Conservation (phyloP, 2,888 invertebrate genomes). For the Gandaritis pyraliata region DNA sequence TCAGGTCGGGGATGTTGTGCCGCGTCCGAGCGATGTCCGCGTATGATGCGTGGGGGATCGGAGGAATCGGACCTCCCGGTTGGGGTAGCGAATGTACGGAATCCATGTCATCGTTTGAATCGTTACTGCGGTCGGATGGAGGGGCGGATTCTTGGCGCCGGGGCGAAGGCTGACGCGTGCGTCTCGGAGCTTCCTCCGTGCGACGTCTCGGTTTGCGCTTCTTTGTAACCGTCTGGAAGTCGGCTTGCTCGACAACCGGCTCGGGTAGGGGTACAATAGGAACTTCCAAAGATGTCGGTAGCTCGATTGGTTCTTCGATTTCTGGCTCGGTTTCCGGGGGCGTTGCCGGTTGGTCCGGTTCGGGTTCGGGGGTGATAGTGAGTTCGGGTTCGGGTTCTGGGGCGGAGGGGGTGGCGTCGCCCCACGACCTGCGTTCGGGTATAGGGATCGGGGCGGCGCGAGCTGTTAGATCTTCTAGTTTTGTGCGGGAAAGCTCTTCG, state of each 20-base stretch:
- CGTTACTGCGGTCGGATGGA: conserved; percentile 91
- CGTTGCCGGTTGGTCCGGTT: conserved; percentile 29
- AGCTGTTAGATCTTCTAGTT: conserved; percentile 88
- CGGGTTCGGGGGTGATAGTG: conserved; percentile 39
- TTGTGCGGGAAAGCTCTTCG: conserved; percentile 91
- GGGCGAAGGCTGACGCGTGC: conserved; percentile 65
- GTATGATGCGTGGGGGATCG: conserved; percentile 87
- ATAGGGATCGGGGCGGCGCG: conserved; percentile 63
- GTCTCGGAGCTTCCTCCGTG: conserved; percentile 70
- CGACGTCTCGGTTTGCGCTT: conserved; percentile 92
- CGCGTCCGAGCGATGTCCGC: conserved; percentile 90
- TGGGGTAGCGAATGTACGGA: conserved; percentile 92
- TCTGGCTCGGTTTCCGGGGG: conserved; percentile 66
- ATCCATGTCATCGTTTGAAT: conserved; percentile 92
- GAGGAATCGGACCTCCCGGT: conserved; percentile 79
- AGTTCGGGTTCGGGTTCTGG: conserved; percentile 44
- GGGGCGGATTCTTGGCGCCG: conserved; percentile 87
- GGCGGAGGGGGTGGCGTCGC: conserved; percentile 85
- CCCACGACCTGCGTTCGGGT: conserved; percentile 87
- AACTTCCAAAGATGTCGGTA: conserved; percentile 48
- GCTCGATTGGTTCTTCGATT: conserved; percentile 50
- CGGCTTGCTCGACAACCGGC: conserved; percentile 81
- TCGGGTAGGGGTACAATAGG: conserved; percentile 45
- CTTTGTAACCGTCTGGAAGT: conserved; percentile 93
- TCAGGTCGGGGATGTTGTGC: conserved; percentile 80